Conservation (phyloP, 2,113 vertebrate genomes). For the Sceloporus undulatus region DNA sequence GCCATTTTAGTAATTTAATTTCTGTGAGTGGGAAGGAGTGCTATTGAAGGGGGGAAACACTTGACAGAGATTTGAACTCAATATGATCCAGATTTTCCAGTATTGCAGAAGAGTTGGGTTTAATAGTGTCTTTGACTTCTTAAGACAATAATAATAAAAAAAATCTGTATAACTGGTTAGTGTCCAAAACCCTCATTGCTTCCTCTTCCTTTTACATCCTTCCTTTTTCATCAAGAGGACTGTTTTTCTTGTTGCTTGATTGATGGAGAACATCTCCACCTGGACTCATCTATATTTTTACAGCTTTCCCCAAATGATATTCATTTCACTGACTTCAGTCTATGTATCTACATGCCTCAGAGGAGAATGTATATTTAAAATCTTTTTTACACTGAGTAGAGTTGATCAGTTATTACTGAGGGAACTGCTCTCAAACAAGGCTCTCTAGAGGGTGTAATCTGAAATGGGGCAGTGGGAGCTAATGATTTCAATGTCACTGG, state of each 20-base stretch:
- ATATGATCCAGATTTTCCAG: slow-evolving; percentile 39
- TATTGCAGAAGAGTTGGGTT: slow-evolving; percentile 43
- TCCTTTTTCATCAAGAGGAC: slow-evolving; percentile 2
- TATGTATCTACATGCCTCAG: background rate
- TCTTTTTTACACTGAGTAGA: slow-evolving; percentile 34
- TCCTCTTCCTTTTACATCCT: slow-evolving; percentile 20
- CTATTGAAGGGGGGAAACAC: no score
- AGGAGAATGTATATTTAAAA: slow-evolving; percentile 36
- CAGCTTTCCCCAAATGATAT: slow-evolving; percentile 34
- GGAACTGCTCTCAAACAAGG: slow-evolving; percentile 45
- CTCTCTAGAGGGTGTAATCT: slow-evolving; percentile 11
- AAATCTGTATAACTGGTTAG: slow-evolving; percentile 41
- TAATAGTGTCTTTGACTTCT: slow-evolving; percentile 54
- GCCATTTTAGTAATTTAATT: background rate
- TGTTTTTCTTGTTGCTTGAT: slow-evolving; percentile 45
- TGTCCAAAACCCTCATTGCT: slow-evolving; percentile 59
- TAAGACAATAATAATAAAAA: slow-evolving; percentile 35
- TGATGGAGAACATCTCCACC: slow-evolving; percentile 32
- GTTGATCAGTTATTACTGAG: slow-evolving; percentile 44
- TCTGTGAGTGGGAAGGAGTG: background rate
- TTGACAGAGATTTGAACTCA: slow-evolving; percentile 51
- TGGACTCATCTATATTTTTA: slow-evolving; percentile 49
- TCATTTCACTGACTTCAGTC: slow-evolving; percentile 40
- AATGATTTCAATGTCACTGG: no score
- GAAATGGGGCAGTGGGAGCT: background rate